Percentiles rank a stretch among this genome's conserved stretches.
Conservation (phyloP, 1,140 invertebrate genomes). For the Tribolium madens region DNA sequence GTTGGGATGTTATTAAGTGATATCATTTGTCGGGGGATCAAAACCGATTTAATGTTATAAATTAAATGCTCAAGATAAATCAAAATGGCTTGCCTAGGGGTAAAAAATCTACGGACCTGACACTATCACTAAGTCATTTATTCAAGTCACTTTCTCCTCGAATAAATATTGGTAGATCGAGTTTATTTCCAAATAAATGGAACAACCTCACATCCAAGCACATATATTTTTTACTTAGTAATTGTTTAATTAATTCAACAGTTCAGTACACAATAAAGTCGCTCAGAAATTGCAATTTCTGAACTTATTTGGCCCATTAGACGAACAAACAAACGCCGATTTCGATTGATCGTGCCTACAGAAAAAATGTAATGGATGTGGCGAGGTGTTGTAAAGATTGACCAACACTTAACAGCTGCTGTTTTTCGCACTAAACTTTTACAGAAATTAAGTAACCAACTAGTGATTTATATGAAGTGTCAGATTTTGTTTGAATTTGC, state of each 20-base stretch:
- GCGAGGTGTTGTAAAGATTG: background rate
- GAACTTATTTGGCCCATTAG: constrained; percentile 11
- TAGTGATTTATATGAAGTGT: constrained; percentile 28
- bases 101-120: background rate
- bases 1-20: background rate
- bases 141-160: background rate
- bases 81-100: background rate
- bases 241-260: background rate
- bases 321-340: constrained; percentile 10
- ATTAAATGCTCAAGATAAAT: background rate
- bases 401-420: constrained; percentile 17
- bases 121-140: background rate
- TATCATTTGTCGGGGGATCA: background rate
- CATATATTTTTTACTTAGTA: background rate
- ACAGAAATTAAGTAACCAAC: constrained; percentile 29
- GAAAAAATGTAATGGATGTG: constrained; percentile 21
- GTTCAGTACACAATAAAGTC: background rate
- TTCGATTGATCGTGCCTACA: constrained; percentile 3
- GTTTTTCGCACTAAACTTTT: constrained; percentile 33
- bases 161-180: too few species aligned
- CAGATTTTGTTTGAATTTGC: background rate
- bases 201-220: background rate
- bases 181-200: background rate
- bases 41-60: background rate
- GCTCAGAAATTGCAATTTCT: background rate